phyloP scores from a whole-genome alignment of 2,888 invertebrate genomes.

The Lepidonotus clava region DNA sequence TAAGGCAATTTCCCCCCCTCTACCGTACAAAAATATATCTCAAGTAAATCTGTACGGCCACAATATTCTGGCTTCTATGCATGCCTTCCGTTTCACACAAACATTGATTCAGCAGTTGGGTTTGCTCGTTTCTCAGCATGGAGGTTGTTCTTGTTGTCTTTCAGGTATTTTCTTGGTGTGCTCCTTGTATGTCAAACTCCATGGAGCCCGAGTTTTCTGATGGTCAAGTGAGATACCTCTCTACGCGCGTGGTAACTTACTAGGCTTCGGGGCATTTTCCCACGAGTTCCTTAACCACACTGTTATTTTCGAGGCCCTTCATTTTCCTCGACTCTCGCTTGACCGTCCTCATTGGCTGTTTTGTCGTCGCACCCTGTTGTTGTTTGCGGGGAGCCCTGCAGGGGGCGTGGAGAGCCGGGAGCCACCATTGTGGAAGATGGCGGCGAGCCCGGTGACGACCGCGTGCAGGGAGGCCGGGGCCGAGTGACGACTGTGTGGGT shows the following conservation, averaged over 20 bases:
- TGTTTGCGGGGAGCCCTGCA: neutral
- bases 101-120: too few species aligned
- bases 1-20: too few species aligned
- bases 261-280: too few species aligned
- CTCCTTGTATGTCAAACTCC: neutral
- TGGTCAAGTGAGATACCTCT: neutral
- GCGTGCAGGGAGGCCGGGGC: conserved; percentile 42
- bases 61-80: too few species aligned
- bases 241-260: neutral
- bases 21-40: too few species aligned
- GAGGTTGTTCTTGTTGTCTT: too few species aligned
- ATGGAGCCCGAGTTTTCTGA: neutral
- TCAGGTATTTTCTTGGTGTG: too few species aligned
- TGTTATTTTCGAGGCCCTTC: neutral
- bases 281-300: neutral
- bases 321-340: neutral
- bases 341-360: neutral
- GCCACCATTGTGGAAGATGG: neutral
- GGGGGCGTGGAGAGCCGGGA: neutral
- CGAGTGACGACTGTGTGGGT: conserved; percentile 4
- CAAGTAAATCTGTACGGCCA: too few species aligned
- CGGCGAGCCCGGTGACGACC: conserved; percentile 28
- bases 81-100: too few species aligned
- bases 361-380: neutral
- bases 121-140: too few species aligned